Base-by-base conservation (phyloP, 2,888 invertebrate genomes). In the Epinotia ramella region DNA sequence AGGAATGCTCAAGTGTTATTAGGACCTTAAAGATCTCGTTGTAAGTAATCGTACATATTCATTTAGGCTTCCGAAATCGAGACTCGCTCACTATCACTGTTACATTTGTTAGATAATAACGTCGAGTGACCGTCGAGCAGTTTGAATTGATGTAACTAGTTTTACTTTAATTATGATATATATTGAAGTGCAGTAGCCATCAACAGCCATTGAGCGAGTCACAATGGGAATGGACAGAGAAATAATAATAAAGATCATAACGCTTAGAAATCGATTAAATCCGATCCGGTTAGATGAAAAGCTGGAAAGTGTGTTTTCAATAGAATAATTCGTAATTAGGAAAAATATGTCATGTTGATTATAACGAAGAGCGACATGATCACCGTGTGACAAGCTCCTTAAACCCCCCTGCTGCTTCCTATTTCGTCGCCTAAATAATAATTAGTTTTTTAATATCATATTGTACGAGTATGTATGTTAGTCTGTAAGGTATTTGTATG, bases 141-240 rank as follows among this genome's bases (percentile, higher is more conserved):
- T 71, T 66, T 62, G 60, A 70, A 75, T 76, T 57, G 53, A 53
- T 63, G 63, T 72, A 76, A 56, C 67, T 53, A 66, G 18, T 56
- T 33, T 28, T 67, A 67, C 66, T 67, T 67, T 72, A 62, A 72
- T 70, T 66, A 76, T 56, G 9, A 76, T 33, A 56, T 46, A 62
- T 66, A 62, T 66, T 49, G 11, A 57, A 46, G 18, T 49, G 33
- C 24, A n/a, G 11, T 28, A 18, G 69, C 20, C 74, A 59, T 70
- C 59, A 69, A 49, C 40, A 53, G 28, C 62, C 56, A 64, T 46
- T 28, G 24, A 28, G 49, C 49, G 16, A 49, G 65, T 59, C 59
- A 70, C 59, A 65, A 74, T 70, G 18, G 59, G 24, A 74, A 74
- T 49, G 33, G 63, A 49, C 64, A 59, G 24, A 69, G 73, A 18